Conservation (phyloP, 1,140 invertebrate species). For the Mesaphorura yosii region DNA sequence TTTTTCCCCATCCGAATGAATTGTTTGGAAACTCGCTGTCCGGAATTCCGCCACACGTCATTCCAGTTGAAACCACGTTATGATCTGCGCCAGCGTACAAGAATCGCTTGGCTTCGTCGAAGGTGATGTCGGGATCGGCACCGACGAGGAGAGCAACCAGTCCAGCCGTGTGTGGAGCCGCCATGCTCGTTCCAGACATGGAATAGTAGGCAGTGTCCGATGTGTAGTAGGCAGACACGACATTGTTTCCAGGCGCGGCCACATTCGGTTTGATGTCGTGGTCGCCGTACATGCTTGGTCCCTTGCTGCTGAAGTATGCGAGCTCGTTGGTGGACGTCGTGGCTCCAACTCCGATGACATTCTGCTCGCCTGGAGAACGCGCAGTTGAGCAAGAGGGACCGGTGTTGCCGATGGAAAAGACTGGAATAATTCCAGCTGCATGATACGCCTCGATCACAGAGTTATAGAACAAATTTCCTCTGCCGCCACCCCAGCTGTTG, state of each 20-base stretch:
- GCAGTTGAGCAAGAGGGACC: slow-evolving; percentile 6
- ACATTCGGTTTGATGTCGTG: slow-evolving; percentile 9
- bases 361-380: background rate
- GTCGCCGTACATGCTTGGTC: background rate
- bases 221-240: background rate
- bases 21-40: no score
- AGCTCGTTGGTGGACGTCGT: background rate
- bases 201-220: background rate
- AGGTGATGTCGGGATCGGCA: no score
- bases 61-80: no score
- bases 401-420: slow-evolving; percentile 13
- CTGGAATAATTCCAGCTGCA: slow-evolving; percentile 3
- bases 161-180: no score
- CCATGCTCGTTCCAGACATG: background rate
- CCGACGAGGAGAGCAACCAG: no score
- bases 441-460: slow-evolving; percentile 1
- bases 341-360: slow-evolving; percentile 4
- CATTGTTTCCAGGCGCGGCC: slow-evolving; percentile 1
- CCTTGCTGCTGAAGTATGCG: background rate
- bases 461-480: background rate
- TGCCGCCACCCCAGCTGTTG: slow-evolving; percentile 5
- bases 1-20: no score
- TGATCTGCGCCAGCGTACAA: no score
- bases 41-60: no score
- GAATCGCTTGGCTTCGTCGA: no score